These are phyloP conservation scores for Empis livida DNA, from an alignment of 2,888 invertebrate genomes.

Conservation along the genomic window DNA sequence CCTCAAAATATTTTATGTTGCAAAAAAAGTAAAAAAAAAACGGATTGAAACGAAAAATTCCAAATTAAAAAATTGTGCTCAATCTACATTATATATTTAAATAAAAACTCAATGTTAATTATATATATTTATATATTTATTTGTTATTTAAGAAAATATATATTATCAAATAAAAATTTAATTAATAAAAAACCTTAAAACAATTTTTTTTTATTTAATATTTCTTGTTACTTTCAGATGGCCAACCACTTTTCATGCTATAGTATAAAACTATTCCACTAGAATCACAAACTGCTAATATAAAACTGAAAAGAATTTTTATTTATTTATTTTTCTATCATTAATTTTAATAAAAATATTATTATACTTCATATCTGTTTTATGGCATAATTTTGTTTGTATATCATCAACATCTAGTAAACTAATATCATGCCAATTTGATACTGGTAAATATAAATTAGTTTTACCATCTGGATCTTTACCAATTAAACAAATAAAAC, in stretches of 20 bases:
- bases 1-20: too few relatives aligned
- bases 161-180: background rate
- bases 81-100: background rate
- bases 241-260: conserved; percentile 26
- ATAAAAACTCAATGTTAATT: background rate
- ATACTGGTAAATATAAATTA: conserved; percentile 18
- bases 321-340: too few relatives aligned
- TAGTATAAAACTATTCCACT: conserved; percentile 39
- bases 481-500: conserved; percentile 20
- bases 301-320: conserved; percentile 16
- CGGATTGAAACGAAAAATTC: too few relatives aligned
- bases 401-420: conserved; percentile 15
- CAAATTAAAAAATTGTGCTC: background rate
- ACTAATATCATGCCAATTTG: conserved; percentile 17
- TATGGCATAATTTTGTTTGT: conserved; percentile 13
- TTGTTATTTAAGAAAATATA: background rate
- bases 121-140: background rate
- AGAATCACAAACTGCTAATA: conserved; percentile 34
- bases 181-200: background rate
- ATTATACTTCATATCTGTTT: conserved; percentile 5
- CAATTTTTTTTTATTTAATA: too few relatives aligned
- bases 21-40: too few relatives aligned
- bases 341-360: too few relatives aligned
- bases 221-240: too few relatives aligned
- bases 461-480: conserved; percentile 1